A percentile compares a stretch with the other conserved stretches of the same genome.
These are phyloP conservation scores for Sialia sialis DNA, from an alignment of 2,113 vertebrate species.

Conservation along the genomic window DNA sequence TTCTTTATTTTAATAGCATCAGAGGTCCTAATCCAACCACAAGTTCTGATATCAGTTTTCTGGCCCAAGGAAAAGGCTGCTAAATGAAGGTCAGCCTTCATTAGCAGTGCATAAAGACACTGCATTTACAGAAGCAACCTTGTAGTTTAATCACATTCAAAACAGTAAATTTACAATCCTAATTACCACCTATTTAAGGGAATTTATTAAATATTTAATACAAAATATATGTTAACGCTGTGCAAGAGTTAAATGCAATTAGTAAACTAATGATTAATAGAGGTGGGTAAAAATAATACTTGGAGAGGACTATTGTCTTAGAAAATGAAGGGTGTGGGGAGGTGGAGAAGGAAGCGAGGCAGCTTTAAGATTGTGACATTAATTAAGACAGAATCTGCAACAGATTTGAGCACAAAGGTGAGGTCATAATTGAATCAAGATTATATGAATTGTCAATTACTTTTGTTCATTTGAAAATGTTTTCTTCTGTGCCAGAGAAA, in stretches of 20 bases:
- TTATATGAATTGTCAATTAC: background rate
- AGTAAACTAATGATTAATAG: background rate
- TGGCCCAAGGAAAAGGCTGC: conserved; percentile 37
- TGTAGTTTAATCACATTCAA: background rate
- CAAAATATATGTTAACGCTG: background rate
- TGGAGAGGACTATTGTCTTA: background rate
- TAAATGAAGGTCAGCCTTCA: conserved; percentile 32
- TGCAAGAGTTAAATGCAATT: background rate
- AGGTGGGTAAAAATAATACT: background rate
- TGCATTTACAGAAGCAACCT: background rate
- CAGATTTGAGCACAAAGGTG: background rate
- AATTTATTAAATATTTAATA: background rate
- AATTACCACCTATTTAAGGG: background rate
- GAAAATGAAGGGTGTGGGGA: background rate
- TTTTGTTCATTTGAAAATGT: background rate
- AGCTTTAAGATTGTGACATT: background rate
- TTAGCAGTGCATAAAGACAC: background rate
- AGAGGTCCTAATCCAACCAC: conserved; percentile 28
- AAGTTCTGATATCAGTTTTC: conserved; percentile 48
- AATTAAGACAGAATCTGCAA: background rate
- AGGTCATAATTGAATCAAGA: background rate
- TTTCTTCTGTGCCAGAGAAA: background rate
- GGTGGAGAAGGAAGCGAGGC: background rate
- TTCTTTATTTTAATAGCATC: conserved; percentile 49
- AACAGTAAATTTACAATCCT: background rate